These are phyloP conservation scores for Xenops minutus DNA, from an alignment of 2,797 vertebrate species.

Conservation along the genomic window DNA sequence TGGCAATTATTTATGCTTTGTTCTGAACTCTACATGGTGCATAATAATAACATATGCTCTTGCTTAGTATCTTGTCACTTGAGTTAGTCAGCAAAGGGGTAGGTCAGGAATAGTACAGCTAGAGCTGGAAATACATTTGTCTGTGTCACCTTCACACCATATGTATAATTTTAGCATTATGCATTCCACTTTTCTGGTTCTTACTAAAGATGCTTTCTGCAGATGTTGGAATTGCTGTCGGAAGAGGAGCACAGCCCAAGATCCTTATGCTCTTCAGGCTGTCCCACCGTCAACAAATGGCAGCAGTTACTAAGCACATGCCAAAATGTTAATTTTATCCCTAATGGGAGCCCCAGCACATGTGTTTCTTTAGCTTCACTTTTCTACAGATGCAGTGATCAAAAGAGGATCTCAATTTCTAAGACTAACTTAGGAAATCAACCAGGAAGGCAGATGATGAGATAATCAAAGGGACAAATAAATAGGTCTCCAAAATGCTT, in stretches of 20 bases:
- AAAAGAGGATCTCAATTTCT: constrained; percentile 7
- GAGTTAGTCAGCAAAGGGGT: not conserved
- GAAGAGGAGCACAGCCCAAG: not conserved
- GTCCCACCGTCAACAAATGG: not conserved
- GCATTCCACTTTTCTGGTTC: not conserved
- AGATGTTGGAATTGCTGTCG: not conserved
- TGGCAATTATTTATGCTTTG: constrained; percentile 25
- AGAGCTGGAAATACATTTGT: not conserved
- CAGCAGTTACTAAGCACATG: not conserved
- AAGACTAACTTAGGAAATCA: not conserved
- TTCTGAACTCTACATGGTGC: constrained; percentile 4
- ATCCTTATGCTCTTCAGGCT: not conserved
- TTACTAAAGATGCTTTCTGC: not conserved
- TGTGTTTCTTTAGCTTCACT: not conserved
- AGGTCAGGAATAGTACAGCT: not conserved
- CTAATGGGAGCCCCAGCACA: not conserved
- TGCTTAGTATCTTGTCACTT: not conserved
- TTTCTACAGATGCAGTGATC: constrained; percentile 12
- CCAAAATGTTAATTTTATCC: not conserved
- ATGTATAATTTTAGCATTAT: not conserved
- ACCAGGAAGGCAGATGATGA: not conserved
- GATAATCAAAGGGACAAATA: constrained; percentile 23
- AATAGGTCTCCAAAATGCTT: not conserved
- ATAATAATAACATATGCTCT: constrained; percentile 10
- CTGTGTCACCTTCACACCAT: constrained; percentile 12